phyloP scores from a whole-genome alignment of 2,113 vertebrate genomes.

The Gorsachius goisagi region DNA sequence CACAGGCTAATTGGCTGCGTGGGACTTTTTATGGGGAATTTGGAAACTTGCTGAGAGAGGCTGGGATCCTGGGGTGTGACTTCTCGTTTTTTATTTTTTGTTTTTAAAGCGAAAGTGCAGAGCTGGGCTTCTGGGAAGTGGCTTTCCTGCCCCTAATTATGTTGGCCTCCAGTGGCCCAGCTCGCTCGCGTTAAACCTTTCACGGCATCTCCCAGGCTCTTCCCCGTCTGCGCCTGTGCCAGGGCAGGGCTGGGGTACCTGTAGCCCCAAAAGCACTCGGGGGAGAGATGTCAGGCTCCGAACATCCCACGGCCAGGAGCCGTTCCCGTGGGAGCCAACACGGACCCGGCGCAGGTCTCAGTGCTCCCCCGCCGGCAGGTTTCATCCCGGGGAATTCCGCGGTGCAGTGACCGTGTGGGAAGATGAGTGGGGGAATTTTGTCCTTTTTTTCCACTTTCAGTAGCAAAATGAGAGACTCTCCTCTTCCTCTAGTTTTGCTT shows the following conservation, averaged over 20 bases:
- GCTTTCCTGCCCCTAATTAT: not conserved
- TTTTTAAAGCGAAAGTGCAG: not conserved
- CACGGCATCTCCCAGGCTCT: not conserved
- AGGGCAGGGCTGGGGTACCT: not conserved
- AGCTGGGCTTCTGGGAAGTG: not conserved
- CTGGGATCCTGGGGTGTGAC: not conserved
- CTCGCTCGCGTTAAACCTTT: not conserved
- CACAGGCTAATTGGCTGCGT: not conserved
- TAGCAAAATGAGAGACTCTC: not conserved
- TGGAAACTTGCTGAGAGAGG: not conserved
- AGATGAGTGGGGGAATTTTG: not conserved
- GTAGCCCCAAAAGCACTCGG: not conserved
- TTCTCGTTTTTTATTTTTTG: not conserved
- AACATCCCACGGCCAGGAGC: not conserved
- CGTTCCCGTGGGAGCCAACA: not conserved
- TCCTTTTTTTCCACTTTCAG: not conserved
- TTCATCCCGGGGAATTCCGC: accelerated
- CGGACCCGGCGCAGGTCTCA: accelerated
- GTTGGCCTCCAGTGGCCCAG: not conserved
- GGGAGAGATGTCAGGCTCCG: not conserved
- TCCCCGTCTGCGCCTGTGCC: accelerated
- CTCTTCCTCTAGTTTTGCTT: not conserved
- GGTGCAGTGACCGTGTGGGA: not conserved
- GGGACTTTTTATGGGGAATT: not conserved
- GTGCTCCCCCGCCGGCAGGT: accelerated